Evolutionary conservation across 2,797 vertebrate genomes (phyloP).

Genomic region (Myotis planiceps): DNA sequence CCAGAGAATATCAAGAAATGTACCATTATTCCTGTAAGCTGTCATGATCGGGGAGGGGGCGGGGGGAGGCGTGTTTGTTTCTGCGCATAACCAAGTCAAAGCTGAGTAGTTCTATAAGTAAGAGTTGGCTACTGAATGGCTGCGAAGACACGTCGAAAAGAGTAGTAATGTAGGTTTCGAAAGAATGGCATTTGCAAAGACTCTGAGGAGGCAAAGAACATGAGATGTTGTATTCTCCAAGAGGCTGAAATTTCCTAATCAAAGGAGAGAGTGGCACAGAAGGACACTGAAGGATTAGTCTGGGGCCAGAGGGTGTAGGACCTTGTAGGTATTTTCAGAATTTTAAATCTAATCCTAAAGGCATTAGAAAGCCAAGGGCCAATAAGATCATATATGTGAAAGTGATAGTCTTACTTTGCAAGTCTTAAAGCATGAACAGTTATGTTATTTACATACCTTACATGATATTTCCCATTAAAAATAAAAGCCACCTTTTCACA

Average conservation of each 20-base stretch:
- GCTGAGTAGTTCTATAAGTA: too few species aligned
- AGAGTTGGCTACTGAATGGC: background rate
- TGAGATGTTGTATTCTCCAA: background rate
- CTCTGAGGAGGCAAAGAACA: background rate
- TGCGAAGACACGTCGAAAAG: background rate
- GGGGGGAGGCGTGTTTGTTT: background rate
- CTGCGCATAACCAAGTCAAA: background rate
- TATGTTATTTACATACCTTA: background rate
- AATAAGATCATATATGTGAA: background rate
- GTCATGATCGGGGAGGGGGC: rapidly evolving
- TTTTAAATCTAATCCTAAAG: background rate
- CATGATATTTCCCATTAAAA: background rate
- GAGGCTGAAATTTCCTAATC: background rate
- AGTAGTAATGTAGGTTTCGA: rapidly evolving
- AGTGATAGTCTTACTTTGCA: conserved; percentile 37
- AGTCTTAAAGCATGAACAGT: background rate
- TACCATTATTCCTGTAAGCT: background rate
- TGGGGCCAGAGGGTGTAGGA: background rate
- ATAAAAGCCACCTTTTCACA: background rate
- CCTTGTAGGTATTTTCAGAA: background rate
- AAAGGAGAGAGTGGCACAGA: background rate
- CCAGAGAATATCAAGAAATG: background rate
- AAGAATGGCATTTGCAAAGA: background rate
- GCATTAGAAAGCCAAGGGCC: background rate
- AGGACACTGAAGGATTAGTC: background rate